Evolutionary conservation across 2,797 vertebrate genomes (phyloP).

Genomic region (Aulostomus chinensis): DNA sequence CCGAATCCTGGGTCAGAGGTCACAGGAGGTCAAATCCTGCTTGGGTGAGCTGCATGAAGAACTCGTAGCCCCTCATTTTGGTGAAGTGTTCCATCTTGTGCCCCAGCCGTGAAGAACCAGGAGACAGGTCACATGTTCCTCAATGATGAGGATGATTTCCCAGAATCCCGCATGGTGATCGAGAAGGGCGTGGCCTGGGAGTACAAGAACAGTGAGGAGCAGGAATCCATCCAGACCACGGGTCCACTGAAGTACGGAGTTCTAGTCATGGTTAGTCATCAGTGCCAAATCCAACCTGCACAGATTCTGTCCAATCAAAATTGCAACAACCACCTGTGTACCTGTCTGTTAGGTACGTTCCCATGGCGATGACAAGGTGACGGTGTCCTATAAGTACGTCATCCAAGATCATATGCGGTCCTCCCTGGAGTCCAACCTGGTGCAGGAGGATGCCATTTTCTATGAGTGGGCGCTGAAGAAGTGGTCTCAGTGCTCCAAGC

Average conservation of each 20-base stretch:
- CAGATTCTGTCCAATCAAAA: neutral
- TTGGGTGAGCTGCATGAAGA: neutral
- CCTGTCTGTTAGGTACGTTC: constrained; percentile 83
- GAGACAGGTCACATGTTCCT: constrained; percentile 89
- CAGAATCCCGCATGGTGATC: constrained; percentile 85
- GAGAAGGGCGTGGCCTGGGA: constrained; percentile 94
- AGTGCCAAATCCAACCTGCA: neutral
- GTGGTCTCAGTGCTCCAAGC: constrained; percentile 95
- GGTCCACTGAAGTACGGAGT: constrained; percentile 86
- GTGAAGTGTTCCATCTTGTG: neutral
- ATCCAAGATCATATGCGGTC: constrained; percentile 89
- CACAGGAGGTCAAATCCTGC: no score
- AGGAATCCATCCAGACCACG: constrained; percentile 87
- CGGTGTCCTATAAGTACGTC: constrained; percentile 94
- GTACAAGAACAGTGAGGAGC: constrained; percentile 85
- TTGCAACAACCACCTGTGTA: neutral
- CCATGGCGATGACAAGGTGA: constrained; percentile 85
- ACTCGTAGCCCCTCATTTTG: accelerated
- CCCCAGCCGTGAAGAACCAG: constrained; percentile 89
- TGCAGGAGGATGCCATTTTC: constrained; percentile 85
- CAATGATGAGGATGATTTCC: constrained; percentile 85
- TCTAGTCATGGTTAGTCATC: constrained; percentile 81
- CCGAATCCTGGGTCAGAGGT: no score
- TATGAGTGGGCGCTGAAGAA: constrained; percentile 97
- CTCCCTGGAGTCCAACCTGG: constrained; percentile 88